These are phyloP conservation scores for Heliconius hortense DNA, from an alignment of 2,888 invertebrate genomes.

Conservation along the genomic window DNA sequence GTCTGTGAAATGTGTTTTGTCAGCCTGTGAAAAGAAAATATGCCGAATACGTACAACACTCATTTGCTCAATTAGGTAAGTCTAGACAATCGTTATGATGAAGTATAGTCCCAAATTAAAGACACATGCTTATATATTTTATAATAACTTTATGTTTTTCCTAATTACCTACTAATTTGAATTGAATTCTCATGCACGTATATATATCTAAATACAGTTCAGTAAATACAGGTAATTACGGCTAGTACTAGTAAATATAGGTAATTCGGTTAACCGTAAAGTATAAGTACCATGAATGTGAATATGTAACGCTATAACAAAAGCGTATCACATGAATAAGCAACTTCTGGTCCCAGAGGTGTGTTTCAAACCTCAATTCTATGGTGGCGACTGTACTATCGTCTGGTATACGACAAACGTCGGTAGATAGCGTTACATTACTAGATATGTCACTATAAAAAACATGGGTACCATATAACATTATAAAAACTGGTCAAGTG, in stretches of 20 bases:
- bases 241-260: neutral
- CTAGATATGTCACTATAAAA: constrained; percentile 29
- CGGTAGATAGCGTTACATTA: neutral
- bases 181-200: too few relatives aligned
- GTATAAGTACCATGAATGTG: constrained; percentile 14
- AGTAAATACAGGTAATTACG: constrained; percentile 13
- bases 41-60: too few relatives aligned
- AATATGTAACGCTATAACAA: constrained; percentile 14
- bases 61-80: too few relatives aligned
- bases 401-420: constrained; percentile 27
- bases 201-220: neutral
- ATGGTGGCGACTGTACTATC: constrained; percentile 30
- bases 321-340: constrained; percentile 33
- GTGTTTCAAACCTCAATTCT: constrained; percentile 42
- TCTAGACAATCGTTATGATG: too few relatives aligned
- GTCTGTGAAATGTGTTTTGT: too few relatives aligned
- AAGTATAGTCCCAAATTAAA: too few relatives aligned
- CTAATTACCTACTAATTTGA: too few relatives aligned
- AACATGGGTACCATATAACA: neutral
- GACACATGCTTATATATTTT: too few relatives aligned
- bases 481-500: too few relatives aligned
- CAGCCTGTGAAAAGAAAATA: too few relatives aligned
- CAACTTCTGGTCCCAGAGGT: constrained; percentile 34
- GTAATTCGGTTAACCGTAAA: constrained; percentile 7
- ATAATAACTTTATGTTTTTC: too few relatives aligned